Base-by-base conservation (phyloP, 2,888 invertebrate species). In the Drosophila seclusa region DNA sequence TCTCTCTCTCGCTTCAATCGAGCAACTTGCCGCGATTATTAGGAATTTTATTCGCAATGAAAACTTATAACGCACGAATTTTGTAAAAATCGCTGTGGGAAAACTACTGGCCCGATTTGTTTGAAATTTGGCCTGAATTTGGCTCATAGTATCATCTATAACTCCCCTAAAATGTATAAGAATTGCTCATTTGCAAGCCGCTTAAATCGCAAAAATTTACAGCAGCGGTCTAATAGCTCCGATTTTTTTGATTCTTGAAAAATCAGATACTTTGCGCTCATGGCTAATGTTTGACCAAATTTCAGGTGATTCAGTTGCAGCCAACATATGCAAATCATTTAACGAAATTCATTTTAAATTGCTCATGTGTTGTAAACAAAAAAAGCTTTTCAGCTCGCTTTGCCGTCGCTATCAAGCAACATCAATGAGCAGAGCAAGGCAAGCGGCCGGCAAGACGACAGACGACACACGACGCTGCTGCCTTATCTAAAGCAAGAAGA, bases 331-430 rank as follows among this genome's bases (percentile, higher is more conserved):
- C 24, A 91, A 92, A 90, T 73, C 70, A 90, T 78, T 90, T 92
- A 91, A 83, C 65, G 71, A 92, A 92, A 87, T 87, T 73, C 83
- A 87, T 79, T 90, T 91, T 90, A 91, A 91, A 91, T 91, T 77
- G 71, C 68, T 13, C 66, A 61, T 68, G 68, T 60, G 72, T 67
- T 78, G 82, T 87, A 87, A 88, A 88, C 88, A 87, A 86, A 74
- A 73, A 79, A 50, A 65, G 21, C 65, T 57, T 73, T 72, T 64
- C 38, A 73, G 36, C 71, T 73, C 61, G 77, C 65, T 74, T 68
- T 60, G 71, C 36, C 62, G 77, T 76, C 80, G 77, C 70, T 82
- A 76, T 84, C 80, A 45, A 45, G 45, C 45, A 45, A 24, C 24
- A 75, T 59, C 77, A 74, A 59, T 70, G 66, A 71, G 59, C 58